Evolutionary conservation across 2,888 invertebrate species (phyloP).

Genomic region (Aleiodes alternator): DNA sequence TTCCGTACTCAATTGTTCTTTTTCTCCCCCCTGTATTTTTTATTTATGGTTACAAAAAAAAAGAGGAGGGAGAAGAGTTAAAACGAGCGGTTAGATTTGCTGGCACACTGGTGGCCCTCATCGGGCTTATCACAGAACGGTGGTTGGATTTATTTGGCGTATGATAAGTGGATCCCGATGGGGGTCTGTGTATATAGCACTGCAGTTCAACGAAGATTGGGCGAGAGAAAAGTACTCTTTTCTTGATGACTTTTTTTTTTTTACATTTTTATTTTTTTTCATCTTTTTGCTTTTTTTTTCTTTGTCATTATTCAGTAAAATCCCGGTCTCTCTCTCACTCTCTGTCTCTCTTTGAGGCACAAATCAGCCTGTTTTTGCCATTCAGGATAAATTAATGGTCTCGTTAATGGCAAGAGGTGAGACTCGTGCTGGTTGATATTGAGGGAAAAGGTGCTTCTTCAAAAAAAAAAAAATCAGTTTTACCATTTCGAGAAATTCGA

Average conservation of each 20-base stretch:
- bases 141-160: conserved; percentile 36
- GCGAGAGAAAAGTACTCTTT: neutral
- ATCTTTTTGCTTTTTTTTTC: neutral
- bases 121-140: conserved; percentile 32
- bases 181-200: neutral
- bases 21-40: conserved; percentile 20
- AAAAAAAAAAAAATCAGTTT: too few relatives aligned
- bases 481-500: too few relatives aligned
- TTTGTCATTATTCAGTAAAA: neutral
- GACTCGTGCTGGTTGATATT: conserved; percentile 26
- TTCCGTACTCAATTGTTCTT: too few relatives aligned
- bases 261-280: neutral
- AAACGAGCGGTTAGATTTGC: conserved; percentile 24
- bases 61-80: neutral
- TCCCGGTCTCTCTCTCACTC: neutral
- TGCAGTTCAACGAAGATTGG: neutral
- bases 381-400: conserved; percentile 52
- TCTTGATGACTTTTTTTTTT: conserved; percentile 2
- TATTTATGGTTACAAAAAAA: conserved; percentile 5
- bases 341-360: neutral
- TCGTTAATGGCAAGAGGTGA: conserved; percentile 50
- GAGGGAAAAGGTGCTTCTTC: too few relatives aligned
- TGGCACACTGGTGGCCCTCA: conserved; percentile 14
- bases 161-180: conserved; percentile 36
- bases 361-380: conserved; percentile 45